phyloP scores from a whole-genome alignment of 2,797 vertebrate species.

The Psittacula echo region DNA sequence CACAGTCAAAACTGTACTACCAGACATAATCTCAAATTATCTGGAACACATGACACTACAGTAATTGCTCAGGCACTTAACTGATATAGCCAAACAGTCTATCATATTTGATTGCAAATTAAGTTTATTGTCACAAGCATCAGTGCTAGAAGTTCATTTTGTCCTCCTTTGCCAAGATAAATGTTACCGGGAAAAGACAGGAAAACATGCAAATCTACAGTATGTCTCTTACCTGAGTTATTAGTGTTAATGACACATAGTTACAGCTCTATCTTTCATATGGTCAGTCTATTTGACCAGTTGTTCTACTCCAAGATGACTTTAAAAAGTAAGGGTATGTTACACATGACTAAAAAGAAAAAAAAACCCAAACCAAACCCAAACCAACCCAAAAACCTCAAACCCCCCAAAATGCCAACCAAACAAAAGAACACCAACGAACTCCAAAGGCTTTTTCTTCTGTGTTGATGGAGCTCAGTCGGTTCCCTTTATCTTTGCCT shows the following conservation, averaged over 20 bases:
- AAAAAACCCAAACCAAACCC: neutral
- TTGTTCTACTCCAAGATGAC: neutral
- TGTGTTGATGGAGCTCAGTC: neutral
- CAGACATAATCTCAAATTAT: neutral
- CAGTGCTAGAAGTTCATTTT: neutral
- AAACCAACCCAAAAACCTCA: neutral
- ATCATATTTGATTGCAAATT: neutral
- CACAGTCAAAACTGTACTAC: neutral
- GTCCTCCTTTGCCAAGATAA: neutral
- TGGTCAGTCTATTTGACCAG: neutral
- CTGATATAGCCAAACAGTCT: neutral
- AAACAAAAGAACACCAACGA: neutral
- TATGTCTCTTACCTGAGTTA: neutral
- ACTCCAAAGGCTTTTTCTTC: neutral
- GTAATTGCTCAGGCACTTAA: neutral
- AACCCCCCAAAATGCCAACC: neutral
- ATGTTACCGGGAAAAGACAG: neutral
- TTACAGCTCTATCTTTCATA: neutral
- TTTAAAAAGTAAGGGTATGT: neutral
- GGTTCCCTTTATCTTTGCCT: neutral
- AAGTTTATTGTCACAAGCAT: neutral
- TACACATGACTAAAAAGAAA: neutral
- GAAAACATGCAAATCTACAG: neutral
- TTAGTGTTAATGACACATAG: fast-evolving
- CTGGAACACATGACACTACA: neutral